Conservation (phyloP, 2,113 vertebrate genomes). For the Platichthys flesus region DNA sequence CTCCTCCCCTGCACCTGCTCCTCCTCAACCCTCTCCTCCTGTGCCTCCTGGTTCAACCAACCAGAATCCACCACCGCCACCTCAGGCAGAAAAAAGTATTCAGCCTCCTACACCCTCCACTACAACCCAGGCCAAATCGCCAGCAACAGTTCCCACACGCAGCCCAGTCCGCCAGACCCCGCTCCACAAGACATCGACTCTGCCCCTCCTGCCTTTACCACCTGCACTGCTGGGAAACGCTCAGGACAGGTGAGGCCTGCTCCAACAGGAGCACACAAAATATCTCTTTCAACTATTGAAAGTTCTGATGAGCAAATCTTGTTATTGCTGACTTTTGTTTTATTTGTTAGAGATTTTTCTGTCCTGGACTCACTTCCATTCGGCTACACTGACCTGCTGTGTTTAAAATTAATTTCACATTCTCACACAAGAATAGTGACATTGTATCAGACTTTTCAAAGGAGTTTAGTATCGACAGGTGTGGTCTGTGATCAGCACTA, state of each 20-base stretch:
- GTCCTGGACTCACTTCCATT: too few relatives aligned
- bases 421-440: too few relatives aligned
- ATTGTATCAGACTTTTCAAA: too few relatives aligned
- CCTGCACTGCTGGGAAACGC: constrained; percentile 92
- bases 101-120: constrained; percentile 71
- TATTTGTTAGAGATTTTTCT: too few relatives aligned
- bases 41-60: constrained; percentile 58
- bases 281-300: too few relatives aligned
- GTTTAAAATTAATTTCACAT: too few relatives aligned
- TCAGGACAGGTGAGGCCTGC: constrained; percentile 90
- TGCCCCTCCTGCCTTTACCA: constrained; percentile 94
- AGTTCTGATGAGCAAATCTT: too few relatives aligned
- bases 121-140: constrained; percentile 86
- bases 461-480: too few relatives aligned
- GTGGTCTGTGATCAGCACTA: too few relatives aligned
- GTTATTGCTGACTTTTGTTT: too few relatives aligned
- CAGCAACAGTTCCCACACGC: constrained; percentile 82
- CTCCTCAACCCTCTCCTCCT: constrained; percentile 83
- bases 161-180: constrained; percentile 85
- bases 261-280: too few relatives aligned
- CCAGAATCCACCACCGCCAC: constrained; percentile 72
- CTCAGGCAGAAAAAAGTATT: constrained; percentile 78
- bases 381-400: too few relatives aligned
- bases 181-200: constrained; percentile 93
- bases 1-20: constrained; percentile 78